Evolutionary conservation across 2,113 vertebrate genomes (phyloP).

Genomic region (Ovis aries): DNA sequence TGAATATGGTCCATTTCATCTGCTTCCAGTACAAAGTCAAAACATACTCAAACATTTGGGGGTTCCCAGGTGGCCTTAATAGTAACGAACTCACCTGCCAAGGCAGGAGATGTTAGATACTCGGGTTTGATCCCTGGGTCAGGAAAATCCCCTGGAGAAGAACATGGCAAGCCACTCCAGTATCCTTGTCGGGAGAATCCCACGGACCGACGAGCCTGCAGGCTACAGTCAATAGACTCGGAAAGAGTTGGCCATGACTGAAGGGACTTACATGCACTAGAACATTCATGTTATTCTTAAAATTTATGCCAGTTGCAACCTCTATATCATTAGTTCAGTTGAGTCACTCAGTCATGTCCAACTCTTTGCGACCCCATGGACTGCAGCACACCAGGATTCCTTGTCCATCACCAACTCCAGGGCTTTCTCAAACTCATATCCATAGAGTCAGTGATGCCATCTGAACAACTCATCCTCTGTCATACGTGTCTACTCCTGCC

Average conservation of each 20-base stretch:
- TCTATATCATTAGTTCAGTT: not conserved
- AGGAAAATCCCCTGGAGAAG: not conserved
- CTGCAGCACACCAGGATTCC: not conserved
- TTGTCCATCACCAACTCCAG: not conserved
- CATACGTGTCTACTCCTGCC: not conserved
- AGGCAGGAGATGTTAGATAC: not conserved
- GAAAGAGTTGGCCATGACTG: not conserved
- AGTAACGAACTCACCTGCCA: not conserved
- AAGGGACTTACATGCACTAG: not conserved
- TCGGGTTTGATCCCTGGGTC: fast-evolving
- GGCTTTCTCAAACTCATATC: not conserved
- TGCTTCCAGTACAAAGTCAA: not conserved
- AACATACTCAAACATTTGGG: not conserved
- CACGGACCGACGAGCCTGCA: fast-evolving
- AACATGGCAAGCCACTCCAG: not conserved
- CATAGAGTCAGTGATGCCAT: fast-evolving
- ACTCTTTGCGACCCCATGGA: not conserved
- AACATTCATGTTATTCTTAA: not conserved
- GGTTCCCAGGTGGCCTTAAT: not conserved
- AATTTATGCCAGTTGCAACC: not conserved
- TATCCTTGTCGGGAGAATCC: not conserved
- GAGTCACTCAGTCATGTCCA: not conserved
- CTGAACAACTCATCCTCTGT: not conserved
- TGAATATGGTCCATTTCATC: not conserved
- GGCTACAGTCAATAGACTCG: not conserved